Evolutionary conservation across 2,888 invertebrate genomes (phyloP), one percentile per base, ranked within the genome.

Genomic region (Cephus pygmeus): DNA sequence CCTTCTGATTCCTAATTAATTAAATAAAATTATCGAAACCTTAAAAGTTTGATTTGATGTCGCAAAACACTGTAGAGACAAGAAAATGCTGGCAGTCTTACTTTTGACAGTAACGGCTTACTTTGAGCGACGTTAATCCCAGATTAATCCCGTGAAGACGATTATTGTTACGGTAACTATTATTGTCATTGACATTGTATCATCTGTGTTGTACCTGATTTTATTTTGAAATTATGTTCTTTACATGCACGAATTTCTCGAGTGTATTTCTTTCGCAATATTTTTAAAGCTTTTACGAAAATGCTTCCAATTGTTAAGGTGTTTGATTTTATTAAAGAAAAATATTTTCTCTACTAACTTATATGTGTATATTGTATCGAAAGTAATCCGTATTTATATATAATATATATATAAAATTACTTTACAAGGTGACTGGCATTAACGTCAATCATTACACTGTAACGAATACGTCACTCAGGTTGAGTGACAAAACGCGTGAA

Each of bases 1-100:
- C 87, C 85, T 88, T 91, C 90, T 79, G 90, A 89, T 82, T 91
- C 91, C 91, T 91, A 84, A 77, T 81, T 83, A 84, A 80, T 83
- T 34, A 71, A 12, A 33, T 71, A 31, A 31, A 71, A 12, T 71
- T 31, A 71, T 31, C 71, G 56, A 56, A 56, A 56, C 56, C 23
- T 56, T 56, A 15, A 40, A 56, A 56, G 56, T 23, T 56, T 56
- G 4, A 56, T 15, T 56, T 23, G 15, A 23, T 23, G 56, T 23
- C 56, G 56, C 56, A 56, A 56, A 56, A 56, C 23, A 56, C 23
- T 56, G 56, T 56, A 23, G 56, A 56, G 23, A 23, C 56, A 56
- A 56, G 23, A 23, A 56, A 6, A 56, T 23, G 9, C 56, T 56
- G 56, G 23, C 56, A 56, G 9, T 56, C 23, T 56, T 56, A 56